Evolutionary conservation across 1,140 invertebrate species (phyloP).

Genomic region (Zaprionus davidi): DNA sequence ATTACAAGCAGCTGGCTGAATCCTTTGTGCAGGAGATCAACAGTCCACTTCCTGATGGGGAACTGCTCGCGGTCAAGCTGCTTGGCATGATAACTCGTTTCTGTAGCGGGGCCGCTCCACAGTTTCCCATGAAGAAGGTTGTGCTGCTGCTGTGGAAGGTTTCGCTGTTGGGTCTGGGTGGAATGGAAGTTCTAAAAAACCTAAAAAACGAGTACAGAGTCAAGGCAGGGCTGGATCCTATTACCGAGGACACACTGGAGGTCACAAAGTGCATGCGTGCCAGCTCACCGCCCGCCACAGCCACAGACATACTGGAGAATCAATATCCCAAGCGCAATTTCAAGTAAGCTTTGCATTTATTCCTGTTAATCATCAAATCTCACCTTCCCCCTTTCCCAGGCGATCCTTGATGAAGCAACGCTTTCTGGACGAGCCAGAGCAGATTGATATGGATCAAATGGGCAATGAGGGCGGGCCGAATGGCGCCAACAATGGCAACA

Average conservation of each 20-base stretch:
- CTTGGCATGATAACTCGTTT: slow-evolving; percentile 97
- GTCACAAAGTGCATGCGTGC: slow-evolving; percentile 96
- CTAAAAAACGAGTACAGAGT: slow-evolving; percentile 91
- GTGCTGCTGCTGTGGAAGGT: slow-evolving; percentile 98
- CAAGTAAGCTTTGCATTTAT: slow-evolving; percentile 63
- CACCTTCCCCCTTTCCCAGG: slow-evolving; percentile 16
- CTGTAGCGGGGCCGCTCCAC: slow-evolving; percentile 96
- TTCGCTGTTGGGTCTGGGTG: slow-evolving; percentile 94
- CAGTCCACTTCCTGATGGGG: slow-evolving; percentile 91
- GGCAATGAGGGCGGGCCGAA: slow-evolving; percentile 70
- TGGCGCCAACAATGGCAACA: slow-evolving; percentile 57
- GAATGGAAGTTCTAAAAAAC: slow-evolving; percentile 91
- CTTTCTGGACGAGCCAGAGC: slow-evolving; percentile 93
- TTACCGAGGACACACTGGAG: slow-evolving; percentile 96
- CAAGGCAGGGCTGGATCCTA: slow-evolving; percentile 89
- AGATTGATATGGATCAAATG: slow-evolving; percentile 88
- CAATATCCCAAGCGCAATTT: slow-evolving; percentile 92
- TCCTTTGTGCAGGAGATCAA: slow-evolving; percentile 93
- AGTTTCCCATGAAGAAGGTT: slow-evolving; percentile 99
- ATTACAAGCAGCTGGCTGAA: slow-evolving; percentile 89
- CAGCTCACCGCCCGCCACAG: slow-evolving; percentile 96
- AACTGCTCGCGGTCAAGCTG: slow-evolving; percentile 94
- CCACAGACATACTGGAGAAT: slow-evolving; percentile 95
- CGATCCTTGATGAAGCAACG: slow-evolving; percentile 90
- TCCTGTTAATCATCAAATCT: too few species aligned